Base-by-base conservation (phyloP, 2,888 invertebrate genomes). In the Pardosa pseudoannulata region DNA sequence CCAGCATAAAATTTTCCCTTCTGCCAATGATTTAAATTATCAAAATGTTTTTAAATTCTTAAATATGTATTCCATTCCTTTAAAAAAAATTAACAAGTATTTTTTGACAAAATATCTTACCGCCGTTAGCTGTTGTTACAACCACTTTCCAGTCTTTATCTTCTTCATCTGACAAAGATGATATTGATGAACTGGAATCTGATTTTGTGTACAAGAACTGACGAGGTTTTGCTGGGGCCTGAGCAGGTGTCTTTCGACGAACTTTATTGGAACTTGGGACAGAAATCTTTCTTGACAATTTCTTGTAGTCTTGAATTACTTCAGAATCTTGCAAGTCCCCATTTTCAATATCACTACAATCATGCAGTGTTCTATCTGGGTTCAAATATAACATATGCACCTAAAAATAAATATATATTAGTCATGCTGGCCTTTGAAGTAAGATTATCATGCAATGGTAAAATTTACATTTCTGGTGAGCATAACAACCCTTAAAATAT, bases 321-420 rank as follows among this genome's bases (percentile, higher is more conserved):
- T 95, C 95, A 31, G 95, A 95, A 91, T 96, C 95, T 88, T 94
- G 94, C 82, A 93, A 92, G 87, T 94, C 93, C 27, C 93, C 93
- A 74, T 90, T 91, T 7, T 95, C 95, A 90, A 96, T 93, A 90
- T 95, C 95, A 87, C 94, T 94, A 92, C 96, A 96, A 92, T 96
- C 96, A 90, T 95, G 95, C 89, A 96, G 93, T 46, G 94, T 94
- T 91, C 96, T 96, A 91, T 94, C 94, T 87, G 94, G 93, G 89
- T 95, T 95, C 87, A 96, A 93, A 92, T 95, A 96, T 90, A 96
- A 92, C 92, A 96, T 93, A 91, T 95, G 95, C 27, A 94, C 94
- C 93, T 93, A 89, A 89, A 89, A 81, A 88, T n/a, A n/a, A n/a
- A n/a, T n/a, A n/a, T n/a, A n/a, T n/a, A n/a, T n/a, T n/a, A n/a